phyloP scores from a whole-genome alignment of 1,140 invertebrate species.

The Bombus fervidus region DNA sequence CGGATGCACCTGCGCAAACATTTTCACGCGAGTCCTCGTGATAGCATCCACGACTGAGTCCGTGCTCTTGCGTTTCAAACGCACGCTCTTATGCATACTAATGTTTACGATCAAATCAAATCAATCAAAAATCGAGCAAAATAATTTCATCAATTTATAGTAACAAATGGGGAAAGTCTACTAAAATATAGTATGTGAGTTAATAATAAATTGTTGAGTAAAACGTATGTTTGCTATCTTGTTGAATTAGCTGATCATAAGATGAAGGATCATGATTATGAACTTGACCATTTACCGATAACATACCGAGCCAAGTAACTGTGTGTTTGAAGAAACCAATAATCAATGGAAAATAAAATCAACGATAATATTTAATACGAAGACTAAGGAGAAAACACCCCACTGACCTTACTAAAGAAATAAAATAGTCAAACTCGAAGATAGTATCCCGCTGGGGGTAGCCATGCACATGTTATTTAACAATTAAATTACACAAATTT shows the following conservation, averaged over 20 bases:
- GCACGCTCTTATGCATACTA: neutral
- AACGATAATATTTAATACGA: no score
- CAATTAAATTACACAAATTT: no score
- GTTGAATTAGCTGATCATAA: neutral
- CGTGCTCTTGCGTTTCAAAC: neutral
- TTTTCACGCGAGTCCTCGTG: constrained; percentile 10
- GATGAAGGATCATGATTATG: no score
- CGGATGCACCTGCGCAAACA: constrained; percentile 46
- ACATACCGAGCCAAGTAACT: no score
- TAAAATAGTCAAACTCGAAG: no score
- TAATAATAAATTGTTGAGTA: neutral
- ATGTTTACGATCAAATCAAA: neutral
- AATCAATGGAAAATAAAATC: no score
- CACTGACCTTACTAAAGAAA: no score
- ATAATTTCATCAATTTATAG: neutral
- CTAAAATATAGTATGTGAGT: neutral
- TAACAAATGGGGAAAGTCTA: neutral
- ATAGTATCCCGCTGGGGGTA: no score
- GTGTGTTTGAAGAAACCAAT: no score
- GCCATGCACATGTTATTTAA: no score
- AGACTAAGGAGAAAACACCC: no score
- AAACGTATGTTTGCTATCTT: neutral
- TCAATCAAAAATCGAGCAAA: neutral
- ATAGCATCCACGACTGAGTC: neutral
- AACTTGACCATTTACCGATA: no score